These are phyloP conservation scores for Mareca strepera DNA, from an alignment of 2,797 vertebrate species.

Conservation along the genomic window DNA sequence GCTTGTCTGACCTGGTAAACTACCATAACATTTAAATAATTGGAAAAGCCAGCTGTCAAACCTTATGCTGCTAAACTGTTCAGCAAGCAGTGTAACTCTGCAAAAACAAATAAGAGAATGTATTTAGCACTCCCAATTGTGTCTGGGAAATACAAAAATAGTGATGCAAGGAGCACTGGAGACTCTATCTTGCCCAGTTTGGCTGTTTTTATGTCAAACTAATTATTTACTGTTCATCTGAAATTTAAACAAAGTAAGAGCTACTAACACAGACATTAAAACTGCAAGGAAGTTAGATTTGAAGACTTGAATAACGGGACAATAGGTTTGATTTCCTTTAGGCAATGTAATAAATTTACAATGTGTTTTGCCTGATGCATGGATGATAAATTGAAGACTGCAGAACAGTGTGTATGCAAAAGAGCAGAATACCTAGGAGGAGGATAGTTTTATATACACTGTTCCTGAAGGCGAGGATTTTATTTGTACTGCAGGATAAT, in stretches of 20 bases:
- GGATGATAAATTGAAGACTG: background rate
- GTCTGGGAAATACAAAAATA: background rate
- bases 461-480: background rate
- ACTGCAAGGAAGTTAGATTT: slow-evolving; percentile 5
- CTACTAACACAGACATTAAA: slow-evolving; percentile 51
- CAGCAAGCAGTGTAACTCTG: background rate
- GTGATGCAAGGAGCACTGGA: background rate
- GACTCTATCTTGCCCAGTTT: slow-evolving; percentile 7
- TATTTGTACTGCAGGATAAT: background rate
- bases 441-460: rapidly evolving
- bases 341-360: background rate
- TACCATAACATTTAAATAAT: background rate
- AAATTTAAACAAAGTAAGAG: slow-evolving; percentile 43
- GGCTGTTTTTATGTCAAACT: slow-evolving; percentile 31
- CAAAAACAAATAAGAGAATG: background rate
- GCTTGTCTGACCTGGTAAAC: background rate
- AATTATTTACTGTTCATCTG: slow-evolving; percentile 44
- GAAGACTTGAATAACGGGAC: slow-evolving; percentile 6
- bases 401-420: background rate
- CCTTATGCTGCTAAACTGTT: background rate
- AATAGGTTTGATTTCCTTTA: slow-evolving; percentile 4
- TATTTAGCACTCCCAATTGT: slow-evolving; percentile 10
- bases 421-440: background rate
- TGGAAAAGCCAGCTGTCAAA: slow-evolving; percentile 43
- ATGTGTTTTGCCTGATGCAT: background rate